Evolutionary conservation across 1,140 invertebrate species (phyloP), one percentile per base, ranked within the genome.

Genomic region (Adoxophyes honmai): DNA sequence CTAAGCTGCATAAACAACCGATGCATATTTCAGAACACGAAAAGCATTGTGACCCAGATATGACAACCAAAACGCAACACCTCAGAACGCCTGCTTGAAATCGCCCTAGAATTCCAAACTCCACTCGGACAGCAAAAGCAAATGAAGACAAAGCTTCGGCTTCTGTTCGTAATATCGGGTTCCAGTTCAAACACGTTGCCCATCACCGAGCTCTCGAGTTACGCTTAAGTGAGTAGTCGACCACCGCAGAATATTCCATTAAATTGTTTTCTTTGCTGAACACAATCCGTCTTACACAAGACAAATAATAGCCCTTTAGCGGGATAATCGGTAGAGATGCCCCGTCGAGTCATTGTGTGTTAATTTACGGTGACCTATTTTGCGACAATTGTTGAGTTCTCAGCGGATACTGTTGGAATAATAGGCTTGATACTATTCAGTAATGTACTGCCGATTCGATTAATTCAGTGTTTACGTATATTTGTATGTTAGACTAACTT

Each of bases 191-290:
- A 87, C 75, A 83, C 61, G 67, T 66, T 61, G 67, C 70, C 77
- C 78, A 79, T 79, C 78, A 70, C 73, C 61, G 62, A 57, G 28
- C 63, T 82, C 75, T 87, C 77, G 59, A 64, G 73, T 87, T 81
- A 81, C 84, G 75, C 60, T 78, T 87, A 85, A 84, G 84, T 87
- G 81, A 83, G 74, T 81, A 69, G 77, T 78, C 80, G 78, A 74
- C 81, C 81, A 83, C 75, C 77, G 70, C 66, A 59, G 78, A 68
- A 80, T 81, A 77, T 82, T 78, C 80, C 81, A 85, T 85, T 85
- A 83, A 84, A 86, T 77, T 74, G 75, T 85, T 81, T 82, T 83
- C 81, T 77, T 87, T 84, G 82, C 76, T 75, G 73, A 82, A 81
- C 74, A 62, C 73, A 62, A 78, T 80, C 62, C 66, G 57, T 81